Conservation (phyloP, 2,888 invertebrate genomes). For the Lepidochitona cinerea region DNA sequence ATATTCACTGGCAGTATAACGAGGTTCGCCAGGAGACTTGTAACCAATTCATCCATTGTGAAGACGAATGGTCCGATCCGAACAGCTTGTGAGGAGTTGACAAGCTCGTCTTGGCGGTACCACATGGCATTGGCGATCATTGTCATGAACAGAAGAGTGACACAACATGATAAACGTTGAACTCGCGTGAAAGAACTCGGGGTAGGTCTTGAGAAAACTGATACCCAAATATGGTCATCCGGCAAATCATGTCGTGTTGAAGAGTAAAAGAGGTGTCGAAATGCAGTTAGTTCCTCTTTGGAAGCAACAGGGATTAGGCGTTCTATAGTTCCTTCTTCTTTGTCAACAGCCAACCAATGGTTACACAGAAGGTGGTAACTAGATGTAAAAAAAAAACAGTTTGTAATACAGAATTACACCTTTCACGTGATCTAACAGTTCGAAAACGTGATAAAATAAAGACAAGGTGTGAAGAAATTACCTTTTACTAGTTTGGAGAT, state of each 20-base stretch:
- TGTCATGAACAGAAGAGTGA: conserved; percentile 46
- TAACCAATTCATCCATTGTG: conserved; percentile 39
- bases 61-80: conserved; percentile 45
- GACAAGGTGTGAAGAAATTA: too few species aligned
- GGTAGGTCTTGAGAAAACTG: conserved; percentile 70
- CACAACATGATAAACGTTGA: conserved; percentile 49
- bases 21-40: conserved; percentile 40
- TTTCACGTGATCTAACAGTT: too few species aligned
- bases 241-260: conserved; percentile 64
- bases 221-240: conserved; percentile 72
- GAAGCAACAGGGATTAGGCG: conserved; percentile 67
- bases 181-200: conserved; percentile 69
- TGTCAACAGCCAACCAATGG: conserved; percentile 70
- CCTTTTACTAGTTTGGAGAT: conserved; percentile 41
- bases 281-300: conserved; percentile 63
- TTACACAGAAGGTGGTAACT: conserved; percentile 62
- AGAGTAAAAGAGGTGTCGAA: conserved; percentile 67
- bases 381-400: conserved; percentile 16
- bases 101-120: conserved; percentile 36
- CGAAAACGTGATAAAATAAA: too few species aligned
- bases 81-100: conserved; percentile 27
- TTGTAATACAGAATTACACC: too few species aligned
- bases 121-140: conserved; percentile 56
- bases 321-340: conserved; percentile 70
- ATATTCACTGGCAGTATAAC: conserved; percentile 43